Base-by-base conservation (phyloP, 2,888 invertebrate genomes). In the Neria commutata region DNA sequence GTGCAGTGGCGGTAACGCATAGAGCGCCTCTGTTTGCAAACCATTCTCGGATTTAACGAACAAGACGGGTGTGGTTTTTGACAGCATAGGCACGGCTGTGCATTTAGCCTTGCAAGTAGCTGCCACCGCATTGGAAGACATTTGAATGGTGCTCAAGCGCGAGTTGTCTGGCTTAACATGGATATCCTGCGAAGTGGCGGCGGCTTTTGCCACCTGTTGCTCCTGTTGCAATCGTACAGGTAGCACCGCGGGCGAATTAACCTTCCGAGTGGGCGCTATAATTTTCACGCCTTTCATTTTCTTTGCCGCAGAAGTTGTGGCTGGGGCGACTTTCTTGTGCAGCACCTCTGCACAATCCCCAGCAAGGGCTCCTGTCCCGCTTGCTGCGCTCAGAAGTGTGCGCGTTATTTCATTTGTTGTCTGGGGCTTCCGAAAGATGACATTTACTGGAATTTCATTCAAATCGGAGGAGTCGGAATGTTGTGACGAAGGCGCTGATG, bases 371-470 rank as follows among this genome's bases (percentile, higher is more conserved):
- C n/a, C n/a, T n/a, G n/a, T n/a, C n/a, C n/a, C n/a, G n/a, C n/a
- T n/a, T n/a, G 54, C 17, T 58, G 62, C n/a, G 40, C 26, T 46
- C 10, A 61, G 45, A 24, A 37, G 34, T 40, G 54, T 54, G 48
- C 52, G 54, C n/a, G 61, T 37, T 37, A 56, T 42, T 29, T 40
- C 56, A 16, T 37, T 46, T 14, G 56, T 55, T 14, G 45, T 19
- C 47, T 58, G 60, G 8, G 76, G 72, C 65, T 72, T 77, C 48
- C 80, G 74, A 61, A 78, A 79, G 58, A 79, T 79, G 61, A 79
- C 80, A 70, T 78, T 79, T 62, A 80, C 80, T 66, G 79, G 80
- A 66, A 79, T 79, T 70, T 80, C 79, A 62, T 76, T 77, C 63
- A 77, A 70, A 70, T 78, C 77, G 61, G 62, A 68, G 60, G 67